Evolutionary conservation across 1,140 invertebrate species (phyloP).

Genomic region (Metaphire vulgaris): DNA sequence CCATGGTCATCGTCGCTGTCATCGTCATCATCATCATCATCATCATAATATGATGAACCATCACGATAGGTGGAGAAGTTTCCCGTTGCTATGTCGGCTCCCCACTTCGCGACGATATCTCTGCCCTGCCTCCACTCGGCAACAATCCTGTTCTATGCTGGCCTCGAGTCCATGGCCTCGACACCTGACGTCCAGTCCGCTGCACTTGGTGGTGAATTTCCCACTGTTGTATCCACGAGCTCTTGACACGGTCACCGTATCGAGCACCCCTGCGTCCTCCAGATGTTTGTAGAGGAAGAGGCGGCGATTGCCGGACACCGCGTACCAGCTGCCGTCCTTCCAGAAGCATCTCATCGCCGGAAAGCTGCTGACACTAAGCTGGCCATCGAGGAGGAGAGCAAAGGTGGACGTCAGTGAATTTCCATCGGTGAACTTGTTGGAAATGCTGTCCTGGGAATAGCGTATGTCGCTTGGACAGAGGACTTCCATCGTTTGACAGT

Average conservation of each 20-base stretch:
- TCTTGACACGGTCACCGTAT: neutral
- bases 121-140: neutral
- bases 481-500: too few relatives aligned
- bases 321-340: neutral
- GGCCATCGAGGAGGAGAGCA: neutral
- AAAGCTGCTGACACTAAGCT: neutral
- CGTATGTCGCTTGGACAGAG: neutral
- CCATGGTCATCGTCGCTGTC: neutral
- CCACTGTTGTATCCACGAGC: neutral
- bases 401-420: neutral
- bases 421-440: neutral
- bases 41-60: neutral
- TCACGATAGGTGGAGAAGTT: too few relatives aligned
- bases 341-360: neutral
- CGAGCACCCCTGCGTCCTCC: neutral
- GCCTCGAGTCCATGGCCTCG: neutral
- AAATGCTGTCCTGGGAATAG: neutral
- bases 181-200: neutral
- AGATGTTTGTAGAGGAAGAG: neutral
- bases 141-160: neutral
- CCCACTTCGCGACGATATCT: neutral
- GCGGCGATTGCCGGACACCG: neutral
- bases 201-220: neutral
- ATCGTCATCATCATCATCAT: slow-evolving; percentile 1
- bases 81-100: too few relatives aligned